Conservation (phyloP, 2,797 vertebrate genomes). For the Sebastes matsubarae region DNA sequence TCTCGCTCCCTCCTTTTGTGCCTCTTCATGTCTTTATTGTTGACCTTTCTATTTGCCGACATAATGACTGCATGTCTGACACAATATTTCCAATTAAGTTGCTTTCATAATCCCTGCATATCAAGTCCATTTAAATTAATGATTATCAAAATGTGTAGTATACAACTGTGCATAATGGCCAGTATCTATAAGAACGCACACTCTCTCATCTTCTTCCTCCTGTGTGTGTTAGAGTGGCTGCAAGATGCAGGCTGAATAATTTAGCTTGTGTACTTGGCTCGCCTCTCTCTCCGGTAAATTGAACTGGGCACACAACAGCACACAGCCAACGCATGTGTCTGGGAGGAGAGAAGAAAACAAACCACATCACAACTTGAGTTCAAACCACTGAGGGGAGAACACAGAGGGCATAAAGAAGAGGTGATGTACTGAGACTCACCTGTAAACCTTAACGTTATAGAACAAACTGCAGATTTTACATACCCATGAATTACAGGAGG, state of each 20-base stretch:
- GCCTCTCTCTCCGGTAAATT: conserved; percentile 45
- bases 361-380: conserved; percentile 30
- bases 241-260: conserved; percentile 64
- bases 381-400: conserved; percentile 1
- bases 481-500: neutral
- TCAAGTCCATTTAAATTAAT: neutral
- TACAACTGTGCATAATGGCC: conserved; percentile 16
- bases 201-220: neutral
- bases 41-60: neutral
- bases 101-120: neutral
- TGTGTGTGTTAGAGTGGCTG: conserved; percentile 24
- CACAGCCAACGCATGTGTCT: conserved; percentile 11
- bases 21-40: neutral
- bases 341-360: conserved; percentile 31
- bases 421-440: neutral
- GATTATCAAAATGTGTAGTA: neutral
- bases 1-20: neutral
- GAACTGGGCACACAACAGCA: conserved; percentile 43
- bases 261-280: conserved; percentile 62
- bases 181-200: neutral
- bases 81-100: neutral
- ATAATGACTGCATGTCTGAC: neutral
- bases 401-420: neutral
- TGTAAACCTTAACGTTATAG: neutral
- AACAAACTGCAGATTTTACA: neutral